Evolutionary conservation across 2,888 invertebrate species (phyloP), one percentile per base, ranked within the genome.

Genomic region (Choristoneura rosaceana): DNA sequence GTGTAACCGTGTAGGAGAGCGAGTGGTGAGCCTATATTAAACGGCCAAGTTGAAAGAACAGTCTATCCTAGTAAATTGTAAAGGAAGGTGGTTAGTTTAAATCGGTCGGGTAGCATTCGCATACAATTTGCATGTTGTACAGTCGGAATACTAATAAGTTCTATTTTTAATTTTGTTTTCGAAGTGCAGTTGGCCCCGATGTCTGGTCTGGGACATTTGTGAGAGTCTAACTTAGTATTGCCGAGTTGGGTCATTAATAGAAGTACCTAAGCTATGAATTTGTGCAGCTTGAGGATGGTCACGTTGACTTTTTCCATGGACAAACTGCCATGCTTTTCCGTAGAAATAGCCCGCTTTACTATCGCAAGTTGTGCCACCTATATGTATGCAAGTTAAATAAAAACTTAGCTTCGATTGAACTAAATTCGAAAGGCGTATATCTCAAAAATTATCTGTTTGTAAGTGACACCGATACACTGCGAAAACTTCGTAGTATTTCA

Each of bases 121-220:
- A 82, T 86, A 83, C 80, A 81, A 85, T 86, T 87, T 86, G 86
- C 85, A 85, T 86, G 76, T 78, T 69, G 80, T 82, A 84, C 82
- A 81, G 82, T 84, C 82, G 78, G 87, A 86, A 88, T 89, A 87
- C 84, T 84, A 88, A 90, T 81, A 81, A 77, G 66, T 33, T 82
- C 77, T 84, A 85, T 84, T 85, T 85, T 83, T 81, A 81, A 81
- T 80, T 80, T 82, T 76, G 74, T 71, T 76, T 74, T 79, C 79
- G n/a, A 79, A 80, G 82, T 78, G 76, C 79, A 70, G 76, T 68
- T 68, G 68, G 62, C 66, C 45, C 50, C 62, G 25, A 38, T 61
- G 12, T 50, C 17, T 70, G 47, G 70, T 50, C 38, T 70, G 64
- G 70, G n/a, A 14, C 17, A 14, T 38, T 45, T 47, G 34, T 50